Evolutionary conservation across 2,113 vertebrate species (phyloP), one percentile per base, ranked within the genome.

Genomic region (Tragulus kanchil): DNA sequence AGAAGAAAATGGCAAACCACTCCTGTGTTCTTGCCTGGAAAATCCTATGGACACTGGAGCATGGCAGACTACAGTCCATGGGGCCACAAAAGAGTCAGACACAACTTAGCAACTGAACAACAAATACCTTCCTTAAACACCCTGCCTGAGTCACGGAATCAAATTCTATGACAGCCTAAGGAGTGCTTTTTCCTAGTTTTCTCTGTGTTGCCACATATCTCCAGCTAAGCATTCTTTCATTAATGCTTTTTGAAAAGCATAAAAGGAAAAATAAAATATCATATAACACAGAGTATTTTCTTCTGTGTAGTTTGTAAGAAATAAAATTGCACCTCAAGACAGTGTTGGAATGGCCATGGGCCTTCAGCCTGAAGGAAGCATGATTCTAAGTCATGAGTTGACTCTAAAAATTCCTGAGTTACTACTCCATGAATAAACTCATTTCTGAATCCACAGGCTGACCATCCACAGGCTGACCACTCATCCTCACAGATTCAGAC

Each of bases 181-280:
- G n/a, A 77, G 7, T 82, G 61, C 69, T 58, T 91, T 91, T 92
- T 79, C 64, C 14, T 83, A 48, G 9, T 90, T 85, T 90, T 73
- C 78, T 71, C 1, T 54, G 59, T 64, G 58, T 64, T 87, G 6
- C 67, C 56, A 48, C 5, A 8, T n/a, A 75, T 16, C 23, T 93
- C 69, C 31, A 88, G 85, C 58, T 88, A 73, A 84, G 52, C 65
- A 48, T 42, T 36, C 36, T 36, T 36, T 36, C 36, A 36, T 36
- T 36, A 36, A 59, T 17, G 62, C 28, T 15, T 28, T 73, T 79
- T 69, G 45, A 75, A 84, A 87, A 75, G 15, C 25, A 31, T 45
- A 54, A 23, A 88, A 25, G 45, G 64, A 15, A 95, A 56, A 61
- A 54, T 69, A 6, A 56, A 71, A 8, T 42, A 65, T 75, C 73